Evolutionary conservation across 2,797 vertebrate species (phyloP).

Genomic region (Sebastes trivittatus): DNA sequence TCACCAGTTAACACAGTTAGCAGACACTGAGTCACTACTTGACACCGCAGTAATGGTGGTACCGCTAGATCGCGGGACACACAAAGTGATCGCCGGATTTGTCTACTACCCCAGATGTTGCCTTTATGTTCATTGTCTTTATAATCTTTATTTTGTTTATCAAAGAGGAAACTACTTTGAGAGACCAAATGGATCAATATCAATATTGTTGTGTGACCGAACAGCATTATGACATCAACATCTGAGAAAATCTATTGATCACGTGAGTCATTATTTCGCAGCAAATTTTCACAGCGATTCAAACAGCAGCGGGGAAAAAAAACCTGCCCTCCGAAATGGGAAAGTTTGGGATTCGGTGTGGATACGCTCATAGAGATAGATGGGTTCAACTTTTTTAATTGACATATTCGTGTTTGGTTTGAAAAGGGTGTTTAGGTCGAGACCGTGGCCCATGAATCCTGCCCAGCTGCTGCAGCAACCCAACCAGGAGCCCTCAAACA

Average conservation of each 20-base stretch:
- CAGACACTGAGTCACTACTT: too few relatives aligned
- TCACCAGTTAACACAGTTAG: too few relatives aligned
- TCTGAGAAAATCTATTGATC: neutral
- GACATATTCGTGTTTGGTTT: neutral
- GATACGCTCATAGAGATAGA: neutral
- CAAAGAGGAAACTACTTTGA: too few relatives aligned
- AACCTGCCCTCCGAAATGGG: neutral
- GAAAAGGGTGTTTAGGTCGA: neutral
- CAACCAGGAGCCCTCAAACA: neutral
- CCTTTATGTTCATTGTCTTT: too few relatives aligned
- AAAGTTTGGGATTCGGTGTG: neutral
- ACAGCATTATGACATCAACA: neutral
- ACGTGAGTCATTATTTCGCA: neutral
- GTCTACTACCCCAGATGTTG: too few relatives aligned
- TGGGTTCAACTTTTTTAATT: neutral
- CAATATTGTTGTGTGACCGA: neutral
- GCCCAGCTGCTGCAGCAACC: constrained; percentile 8
- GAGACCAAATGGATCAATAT: neutral
- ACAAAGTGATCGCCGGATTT: too few relatives aligned
- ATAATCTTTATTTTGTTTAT: too few relatives aligned
- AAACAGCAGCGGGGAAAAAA: neutral
- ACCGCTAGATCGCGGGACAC: too few relatives aligned
- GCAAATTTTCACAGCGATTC: neutral
- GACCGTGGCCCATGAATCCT: neutral
- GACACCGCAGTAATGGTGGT: too few relatives aligned